Percentiles rank a stretch among this genome's conserved stretches.
phyloP scores from a whole-genome alignment of 53 echinoderm and acorn worm species.

The Pentamera pediparva region DNA sequence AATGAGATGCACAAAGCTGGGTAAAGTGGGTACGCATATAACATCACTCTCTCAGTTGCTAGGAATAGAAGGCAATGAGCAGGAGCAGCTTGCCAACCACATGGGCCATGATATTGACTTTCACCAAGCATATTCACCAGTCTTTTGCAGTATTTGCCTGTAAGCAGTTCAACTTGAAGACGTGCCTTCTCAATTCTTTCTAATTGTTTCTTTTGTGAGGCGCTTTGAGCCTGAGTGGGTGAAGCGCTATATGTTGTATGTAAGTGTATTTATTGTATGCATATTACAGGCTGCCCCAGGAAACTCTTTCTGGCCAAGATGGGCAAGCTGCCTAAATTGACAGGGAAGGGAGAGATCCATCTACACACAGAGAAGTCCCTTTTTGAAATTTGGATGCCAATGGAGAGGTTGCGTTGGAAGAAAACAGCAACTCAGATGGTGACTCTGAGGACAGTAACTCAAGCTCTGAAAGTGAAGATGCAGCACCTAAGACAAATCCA shows the following conservation, averaged over 20 bases:
- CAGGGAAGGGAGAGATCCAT: constrained; percentile 39
- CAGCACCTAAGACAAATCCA: neutral
- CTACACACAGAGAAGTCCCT: constrained; percentile 32
- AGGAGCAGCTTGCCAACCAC: constrained; percentile 22
- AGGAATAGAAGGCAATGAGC: constrained; percentile 41
- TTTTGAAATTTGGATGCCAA: constrained; percentile 32
- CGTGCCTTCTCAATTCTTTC: too few species aligned
- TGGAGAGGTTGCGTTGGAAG: constrained; percentile 1
- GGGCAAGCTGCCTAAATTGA: constrained; percentile 29
- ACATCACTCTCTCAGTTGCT: constrained; percentile 44
- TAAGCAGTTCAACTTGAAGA: too few species aligned
- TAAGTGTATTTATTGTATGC: too few species aligned
- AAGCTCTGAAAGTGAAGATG: neutral
- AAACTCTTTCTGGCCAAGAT: constrained; percentile 39
- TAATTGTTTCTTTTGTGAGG: too few species aligned
- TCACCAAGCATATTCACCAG: too few species aligned
- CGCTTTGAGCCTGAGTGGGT: too few species aligned
- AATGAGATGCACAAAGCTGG: constrained; percentile 40
- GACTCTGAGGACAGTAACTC: neutral
- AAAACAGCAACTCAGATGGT: neutral
- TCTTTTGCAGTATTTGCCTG: too few species aligned
- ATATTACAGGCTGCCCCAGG: constrained; percentile 37
- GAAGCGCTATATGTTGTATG: too few species aligned
- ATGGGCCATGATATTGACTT: constrained; percentile 44
- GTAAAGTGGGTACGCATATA: constrained; percentile 53